These are phyloP conservation scores for Sinella curviseta DNA, from an alignment of 1,140 invertebrate species.

Conservation along the genomic window DNA sequence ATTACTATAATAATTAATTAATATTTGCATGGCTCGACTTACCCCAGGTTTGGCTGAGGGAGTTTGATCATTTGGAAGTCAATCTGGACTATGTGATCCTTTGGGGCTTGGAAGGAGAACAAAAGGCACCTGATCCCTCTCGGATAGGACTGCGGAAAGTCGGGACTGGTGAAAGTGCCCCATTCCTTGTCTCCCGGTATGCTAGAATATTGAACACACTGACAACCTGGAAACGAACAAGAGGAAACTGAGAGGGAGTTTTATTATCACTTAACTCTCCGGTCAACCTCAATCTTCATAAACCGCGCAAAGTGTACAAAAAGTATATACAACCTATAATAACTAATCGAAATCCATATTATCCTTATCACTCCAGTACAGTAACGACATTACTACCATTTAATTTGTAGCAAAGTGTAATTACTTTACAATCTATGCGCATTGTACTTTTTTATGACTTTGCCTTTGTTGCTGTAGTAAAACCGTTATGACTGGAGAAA, in stretches of 20 bases:
- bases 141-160: conserved; percentile 77
- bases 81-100: conserved; percentile 76
- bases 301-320: too few species aligned
- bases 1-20: not conserved
- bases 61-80: conserved; percentile 61
- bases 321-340: too few species aligned
- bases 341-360: too few species aligned
- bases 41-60: conserved; percentile 1
- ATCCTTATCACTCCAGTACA: too few species aligned
- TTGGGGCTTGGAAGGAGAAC: conserved; percentile 69
- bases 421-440: too few species aligned
- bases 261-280: not conserved
- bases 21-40: not conserved
- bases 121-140: conserved; percentile 54
- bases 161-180: conserved; percentile 76
- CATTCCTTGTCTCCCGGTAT: conserved; percentile 73
- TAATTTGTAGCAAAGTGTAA: too few species aligned
- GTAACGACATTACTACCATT: too few species aligned
- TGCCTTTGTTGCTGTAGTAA: too few species aligned
- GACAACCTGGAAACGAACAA: conserved; percentile 66
- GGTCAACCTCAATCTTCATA: not conserved
- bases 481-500: too few species aligned
- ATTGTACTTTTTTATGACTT: too few species aligned
- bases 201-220: conserved; percentile 74
- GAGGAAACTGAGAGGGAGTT: conserved; percentile 6